Base-by-base conservation (phyloP, 2,113 vertebrate genomes). In the Notothenia rossii region DNA sequence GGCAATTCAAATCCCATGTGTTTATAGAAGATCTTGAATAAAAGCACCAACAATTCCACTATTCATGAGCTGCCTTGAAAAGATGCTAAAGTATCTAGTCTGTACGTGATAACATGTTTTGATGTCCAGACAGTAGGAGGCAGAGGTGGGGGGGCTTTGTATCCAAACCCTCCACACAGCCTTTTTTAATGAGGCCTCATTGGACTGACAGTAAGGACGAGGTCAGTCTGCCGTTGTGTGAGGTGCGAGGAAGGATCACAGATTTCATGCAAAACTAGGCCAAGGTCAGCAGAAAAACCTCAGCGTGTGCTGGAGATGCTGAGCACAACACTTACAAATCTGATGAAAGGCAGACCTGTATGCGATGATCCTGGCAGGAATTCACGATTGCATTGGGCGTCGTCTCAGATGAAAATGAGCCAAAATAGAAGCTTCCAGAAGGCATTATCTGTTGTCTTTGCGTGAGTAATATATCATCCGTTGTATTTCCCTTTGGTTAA, bases 171-270 rank as follows among this genome's bases (percentile, higher is more conserved):
- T 83, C 67, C 25, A 75, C 79, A 76, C 54, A 72, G 76, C 17
- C 66, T 17, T 40, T 91, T 92, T 93, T 94, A 94, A 94, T 94
- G 91, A 93, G 89, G 90, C 83, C 89, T 88, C 88, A 45, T 88
- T 84, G 81, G 91, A 83, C 86, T 78, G 78, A 71, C 82, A 72
- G 86, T 51, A 72, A 82, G 81, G 81, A 74, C 70, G 90, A 86
- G 90, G 86, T 91, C 86, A 83, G 74, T 76, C 22, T 43, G 61
- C 88, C 86, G 83, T 70, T 59, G 60, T 72, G 62, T 12, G 50
- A 83, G 85, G 77, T 86, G 84, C 70, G 81, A 65, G 86, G 46
- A 84, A 63, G 85, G 80, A 86, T 83, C 76, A 81, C 65, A 84
- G 72, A 80, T 82, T 92, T 72, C 58, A 79, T 83, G 87, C 63